These are phyloP conservation scores for Sorex araneus DNA, from an alignment of 2,113 vertebrate genomes.

Conservation along the genomic window DNA sequence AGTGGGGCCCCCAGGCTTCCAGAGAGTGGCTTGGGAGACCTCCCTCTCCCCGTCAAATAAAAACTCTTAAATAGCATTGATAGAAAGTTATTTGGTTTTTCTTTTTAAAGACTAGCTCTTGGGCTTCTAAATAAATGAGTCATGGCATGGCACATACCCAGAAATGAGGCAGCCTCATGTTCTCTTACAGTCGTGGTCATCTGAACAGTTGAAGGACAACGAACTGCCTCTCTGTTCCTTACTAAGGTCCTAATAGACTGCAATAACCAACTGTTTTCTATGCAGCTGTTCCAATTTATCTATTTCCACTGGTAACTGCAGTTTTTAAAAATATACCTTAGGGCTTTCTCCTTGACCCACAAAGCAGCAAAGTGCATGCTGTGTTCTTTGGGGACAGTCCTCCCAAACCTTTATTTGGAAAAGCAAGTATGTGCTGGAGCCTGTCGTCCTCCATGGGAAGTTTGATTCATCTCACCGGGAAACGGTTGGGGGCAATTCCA, in stretches of 20 bases:
- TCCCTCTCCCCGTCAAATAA: too few relatives aligned
- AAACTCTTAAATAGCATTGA: too few relatives aligned
- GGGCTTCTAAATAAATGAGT: not conserved
- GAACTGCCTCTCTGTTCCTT: not conserved
- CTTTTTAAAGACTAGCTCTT: not conserved
- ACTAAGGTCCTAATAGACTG: not conserved
- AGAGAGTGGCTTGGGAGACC: too few relatives aligned
- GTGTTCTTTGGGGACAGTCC: slow-evolving; percentile 49
- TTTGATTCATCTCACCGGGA: slow-evolving; percentile 77
- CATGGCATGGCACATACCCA: not conserved
- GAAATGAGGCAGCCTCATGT: not conserved
- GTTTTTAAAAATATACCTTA: slow-evolving; percentile 56
- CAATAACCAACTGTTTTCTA: slow-evolving; percentile 60
- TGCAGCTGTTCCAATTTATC: slow-evolving; percentile 59
- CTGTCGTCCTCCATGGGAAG: slow-evolving; percentile 43
- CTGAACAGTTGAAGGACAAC: slow-evolving; percentile 41
- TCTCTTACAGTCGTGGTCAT: not conserved
- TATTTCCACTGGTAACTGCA: slow-evolving; percentile 62
- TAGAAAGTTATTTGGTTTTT: not conserved
- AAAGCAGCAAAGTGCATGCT: slow-evolving; percentile 54
- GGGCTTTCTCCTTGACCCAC: slow-evolving; percentile 77
- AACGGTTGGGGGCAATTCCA: slow-evolving; percentile 66
- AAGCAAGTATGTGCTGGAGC: not conserved
- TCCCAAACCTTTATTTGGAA: slow-evolving; percentile 41
- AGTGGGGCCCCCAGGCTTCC: too few relatives aligned